Percentiles rank a stretch among this genome's conserved stretches.
Evolutionary conservation across 2,113 vertebrate genomes (phyloP).

Genomic region (Ageneiosus marmoratus): DNA sequence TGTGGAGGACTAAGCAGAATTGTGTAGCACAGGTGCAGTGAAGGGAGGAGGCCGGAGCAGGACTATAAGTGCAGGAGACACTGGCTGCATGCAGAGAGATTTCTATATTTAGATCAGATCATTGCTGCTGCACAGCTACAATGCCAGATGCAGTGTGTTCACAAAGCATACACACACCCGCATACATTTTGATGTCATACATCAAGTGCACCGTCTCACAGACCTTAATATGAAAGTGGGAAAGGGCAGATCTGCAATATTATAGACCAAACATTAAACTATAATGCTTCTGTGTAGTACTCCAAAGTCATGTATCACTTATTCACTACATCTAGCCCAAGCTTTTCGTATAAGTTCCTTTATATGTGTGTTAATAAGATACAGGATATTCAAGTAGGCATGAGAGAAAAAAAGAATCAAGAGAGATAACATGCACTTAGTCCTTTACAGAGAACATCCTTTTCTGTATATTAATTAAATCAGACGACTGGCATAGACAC

Average conservation of each 20-base stretch:
- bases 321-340: neutral
- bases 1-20: conserved; percentile 42
- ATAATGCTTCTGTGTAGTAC: neutral
- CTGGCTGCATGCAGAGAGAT: conserved; percentile 59
- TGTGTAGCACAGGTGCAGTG: conserved; percentile 47
- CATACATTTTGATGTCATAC: neutral
- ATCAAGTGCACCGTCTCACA: neutral
- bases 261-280: neutral
- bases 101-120: conserved; percentile 72
- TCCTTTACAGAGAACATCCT: neutral
- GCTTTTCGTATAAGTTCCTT: neutral
- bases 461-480: conserved; percentile 23
- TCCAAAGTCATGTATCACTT: neutral
- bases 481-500: neutral
- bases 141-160: neutral
- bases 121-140: conserved; percentile 57
- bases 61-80: conserved; percentile 47
- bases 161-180: neutral
- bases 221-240: neutral
- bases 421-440: neutral
- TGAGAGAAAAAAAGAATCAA: neutral
- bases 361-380: neutral
- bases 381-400: neutral
- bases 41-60: conserved; percentile 37
- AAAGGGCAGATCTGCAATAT: neutral